Base-by-base conservation (phyloP, 1,140 invertebrate genomes). In the Doryteuthis pealeii region DNA sequence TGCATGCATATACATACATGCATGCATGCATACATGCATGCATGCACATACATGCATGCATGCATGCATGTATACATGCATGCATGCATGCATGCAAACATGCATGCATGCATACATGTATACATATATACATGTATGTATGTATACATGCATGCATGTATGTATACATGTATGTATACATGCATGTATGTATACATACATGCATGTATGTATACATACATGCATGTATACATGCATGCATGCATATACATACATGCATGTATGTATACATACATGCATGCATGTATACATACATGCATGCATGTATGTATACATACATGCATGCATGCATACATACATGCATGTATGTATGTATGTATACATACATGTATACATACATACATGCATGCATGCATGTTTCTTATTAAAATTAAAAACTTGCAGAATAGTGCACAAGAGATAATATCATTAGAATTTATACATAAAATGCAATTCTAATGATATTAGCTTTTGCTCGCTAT, bases 141-240 rank as follows among this genome's bases (percentile, higher is more conserved):
- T 12, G 31, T 26, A 66, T 40, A 72, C 70, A 70, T 26, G 43
- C 26, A 71, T n/a, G 22, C 68, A 72, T 30, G 72, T 15, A 72
- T 35, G 72, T 31, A 74, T 35, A 74, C 31, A 74, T 18, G 72
- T 65, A 74, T 35, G 49, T 35, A 74, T 18, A 74, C 33, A 71
- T 33, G 72, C 74, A 71, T 35, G 49, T 33, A 35, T 14, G 65
- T 45, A 73, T 31, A 73, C 31, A 73, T 31, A 74, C 68, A 74
- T 28, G 72, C 68, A 74, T 31, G 22, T 22, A 49, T 22, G 22
- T 49, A 49, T 22, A 49, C 45, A 49, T 22, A 49, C 22, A 49
- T 22, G 22, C 45, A 49, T 22, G 22, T 49, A 49, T 22, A 49
- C 22, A 49, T 22, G 22, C 45, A 49, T 22, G 22, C 22, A 49